Evolutionary conservation across 2,797 vertebrate genomes (phyloP), one percentile per base, ranked within the genome.

Genomic region (Enteromius treurensis): DNA sequence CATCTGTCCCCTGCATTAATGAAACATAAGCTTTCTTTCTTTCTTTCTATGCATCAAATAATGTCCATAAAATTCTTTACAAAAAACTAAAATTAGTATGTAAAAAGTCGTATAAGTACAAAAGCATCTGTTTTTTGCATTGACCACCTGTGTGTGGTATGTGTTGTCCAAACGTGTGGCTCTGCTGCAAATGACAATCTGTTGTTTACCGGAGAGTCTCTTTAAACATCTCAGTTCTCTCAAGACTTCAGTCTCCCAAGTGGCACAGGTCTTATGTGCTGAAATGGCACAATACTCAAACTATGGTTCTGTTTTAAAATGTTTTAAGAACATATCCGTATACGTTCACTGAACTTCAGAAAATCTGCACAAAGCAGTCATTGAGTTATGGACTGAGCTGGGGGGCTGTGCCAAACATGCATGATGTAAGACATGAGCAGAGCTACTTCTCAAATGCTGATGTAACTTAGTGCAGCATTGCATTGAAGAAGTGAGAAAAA

Each of bases 381-480:
- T 42, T 84, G 68, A 86, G 60, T 75, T 65, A 55, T 5, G 32
- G 53, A 49, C 21, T 49, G 80, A 60, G 51, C 51, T 69, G 83
- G 86, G 70, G 67, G 10, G 45, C 60, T 62, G 74, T 77, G 45
- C 74, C 75, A 85, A 64, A 58, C 42, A 15, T 51, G 71, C 15
- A 88, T 92, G 90, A 93, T 71, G 90, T 84, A 92, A 93, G 82
- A 90, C 29, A 3, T 13, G 67, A 84, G 74, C 69, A 74, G 74
- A 51, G 78, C 91, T 93, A 87, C 89, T 73, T 40, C 13, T 21
- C 14, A 70, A 78, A 21, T 2, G 21, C 79, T 91, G 90, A 92
- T 92, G 89, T 74, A 93, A 91, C 79, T 70, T 86, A 80, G 26
- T 71, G 45, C 81, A 68, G 29, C 74, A 79, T 86, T 87, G 29